Evolutionary conservation across 1,140 invertebrate species (phyloP), one percentile per base, ranked within the genome.

Genomic region (Bathynomus jamesi): DNA sequence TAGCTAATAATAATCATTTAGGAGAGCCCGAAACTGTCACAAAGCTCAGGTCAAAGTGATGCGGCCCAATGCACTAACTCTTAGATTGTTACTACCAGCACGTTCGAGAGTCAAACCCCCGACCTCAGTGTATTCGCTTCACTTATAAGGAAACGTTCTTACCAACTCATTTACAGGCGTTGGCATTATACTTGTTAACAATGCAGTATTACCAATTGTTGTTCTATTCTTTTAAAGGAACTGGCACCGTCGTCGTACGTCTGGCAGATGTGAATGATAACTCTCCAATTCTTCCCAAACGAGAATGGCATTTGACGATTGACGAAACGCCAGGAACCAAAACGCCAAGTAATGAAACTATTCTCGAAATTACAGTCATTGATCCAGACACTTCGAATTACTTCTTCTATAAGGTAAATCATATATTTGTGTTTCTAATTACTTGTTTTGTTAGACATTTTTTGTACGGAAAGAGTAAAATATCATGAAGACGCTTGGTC

Each of bases 211-310:
- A 24, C 2, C 28, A 8, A 46, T 24, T 4, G 5, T 2, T n/a
- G 25, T 62, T 30, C 28, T 3, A 13, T 67, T 27, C 32, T 11
- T 17, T 13, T 68, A n/a, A n/a, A 75, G 73, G 73, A 8, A 75
- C 73, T n/a, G 73, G 73, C 7, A 75, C 73, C 13, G 73, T 75
- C 21, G 67, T 75, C 13, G 64, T 75, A 17, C 69, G 69, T 7
- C 40, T 75, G 28, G 63, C 73, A 7, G 73, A 75, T 32, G 73
- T 75, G 21, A 75, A 75, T 40, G 73, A 75, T 69, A 75, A 75
- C 60, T 68, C 73, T 0, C 73, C 73, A 0, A 60, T 30, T 3
- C 65, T 75, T 4, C 66, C 73, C 8, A 21, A 68, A 24, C 61
- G 67, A 11, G 64, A 71, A 31, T 75, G 65, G 64, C 69, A 75